These are phyloP conservation scores for Hypotaenidia philippensis DNA, from an alignment of 2,797 vertebrate genomes.

Conservation along the genomic window DNA sequence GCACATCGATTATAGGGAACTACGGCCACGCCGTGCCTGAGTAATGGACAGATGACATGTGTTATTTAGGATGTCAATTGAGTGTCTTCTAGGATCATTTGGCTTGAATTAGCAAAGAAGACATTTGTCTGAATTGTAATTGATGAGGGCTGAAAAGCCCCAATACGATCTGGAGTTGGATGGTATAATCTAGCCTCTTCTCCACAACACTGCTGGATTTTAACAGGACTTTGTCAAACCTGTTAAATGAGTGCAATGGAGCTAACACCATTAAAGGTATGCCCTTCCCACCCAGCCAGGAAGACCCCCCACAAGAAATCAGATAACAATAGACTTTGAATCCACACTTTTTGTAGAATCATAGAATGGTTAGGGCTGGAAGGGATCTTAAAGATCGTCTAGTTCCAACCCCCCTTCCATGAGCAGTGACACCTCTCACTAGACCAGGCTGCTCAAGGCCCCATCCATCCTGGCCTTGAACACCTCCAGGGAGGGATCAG, in stretches of 20 bases:
- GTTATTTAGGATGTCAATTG: constrained; percentile 3
- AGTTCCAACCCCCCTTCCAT: too few species aligned
- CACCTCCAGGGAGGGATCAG: too few species aligned
- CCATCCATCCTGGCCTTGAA: too few species aligned
- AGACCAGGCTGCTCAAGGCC: too few species aligned
- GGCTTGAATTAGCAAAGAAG: constrained; percentile 30
- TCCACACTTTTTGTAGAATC: not conserved
- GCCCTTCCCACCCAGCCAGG: not conserved
- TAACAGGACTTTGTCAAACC: not conserved
- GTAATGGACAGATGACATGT: not conserved
- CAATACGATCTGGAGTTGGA: not conserved
- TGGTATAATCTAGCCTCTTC: not conserved
- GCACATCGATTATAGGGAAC: not conserved
- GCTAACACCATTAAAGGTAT: not conserved
- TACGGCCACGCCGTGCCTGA: not conserved
- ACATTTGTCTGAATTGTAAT: not conserved
- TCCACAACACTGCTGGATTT: not conserved
- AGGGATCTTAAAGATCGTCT: too few species aligned
- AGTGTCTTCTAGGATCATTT: constrained; percentile 16
- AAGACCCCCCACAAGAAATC: not conserved
- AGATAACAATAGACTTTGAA: not conserved
- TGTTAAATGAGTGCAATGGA: not conserved
- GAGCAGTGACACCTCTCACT: too few species aligned
- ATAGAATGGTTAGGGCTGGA: too few species aligned
- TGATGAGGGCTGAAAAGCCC: not conserved